Percentiles rank a stretch among this genome's conserved stretches.
Conservation (phyloP, 1,140 invertebrate species). For the Lasioglossum baleicum region DNA sequence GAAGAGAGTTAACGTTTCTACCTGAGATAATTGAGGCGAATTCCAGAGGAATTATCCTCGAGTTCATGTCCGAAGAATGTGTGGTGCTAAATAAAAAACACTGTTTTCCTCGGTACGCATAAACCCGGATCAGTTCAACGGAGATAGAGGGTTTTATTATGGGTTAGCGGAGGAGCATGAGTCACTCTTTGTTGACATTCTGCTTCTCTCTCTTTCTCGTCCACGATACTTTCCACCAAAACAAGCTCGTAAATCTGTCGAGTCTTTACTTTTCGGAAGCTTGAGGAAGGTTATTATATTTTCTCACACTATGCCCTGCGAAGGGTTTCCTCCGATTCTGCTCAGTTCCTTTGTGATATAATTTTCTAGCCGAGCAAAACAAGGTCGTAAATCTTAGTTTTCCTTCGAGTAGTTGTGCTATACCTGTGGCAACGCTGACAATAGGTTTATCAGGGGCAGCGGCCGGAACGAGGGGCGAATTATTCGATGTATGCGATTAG, state of each 20-base stretch:
- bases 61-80: neutral
- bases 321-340: neutral
- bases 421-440: neutral
- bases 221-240: conserved; percentile 4
- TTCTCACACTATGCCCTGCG: neutral
- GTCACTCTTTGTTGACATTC: conserved; percentile 15
- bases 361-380: conserved; percentile 5
- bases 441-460: neutral
- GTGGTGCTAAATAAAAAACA: no score
- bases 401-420: no score
- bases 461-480: neutral
- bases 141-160: neutral
- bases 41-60: neutral
- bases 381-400: conserved; percentile 36
- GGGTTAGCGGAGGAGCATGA: neutral
- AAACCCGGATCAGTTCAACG: neutral
- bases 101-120: no score
- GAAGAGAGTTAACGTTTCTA: neutral
- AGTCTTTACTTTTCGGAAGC: neutral
- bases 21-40: neutral
- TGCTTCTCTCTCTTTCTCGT: neutral
- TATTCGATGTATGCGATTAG: neutral
- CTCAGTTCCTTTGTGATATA: no score
- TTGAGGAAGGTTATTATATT: neutral
- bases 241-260: conserved; percentile 15